Percentiles rank a stretch among this genome's conserved stretches.
These are phyloP conservation scores for Psilanteris sp. DNA, from an alignment of 1,140 invertebrate species.

Conservation along the genomic window DNA sequence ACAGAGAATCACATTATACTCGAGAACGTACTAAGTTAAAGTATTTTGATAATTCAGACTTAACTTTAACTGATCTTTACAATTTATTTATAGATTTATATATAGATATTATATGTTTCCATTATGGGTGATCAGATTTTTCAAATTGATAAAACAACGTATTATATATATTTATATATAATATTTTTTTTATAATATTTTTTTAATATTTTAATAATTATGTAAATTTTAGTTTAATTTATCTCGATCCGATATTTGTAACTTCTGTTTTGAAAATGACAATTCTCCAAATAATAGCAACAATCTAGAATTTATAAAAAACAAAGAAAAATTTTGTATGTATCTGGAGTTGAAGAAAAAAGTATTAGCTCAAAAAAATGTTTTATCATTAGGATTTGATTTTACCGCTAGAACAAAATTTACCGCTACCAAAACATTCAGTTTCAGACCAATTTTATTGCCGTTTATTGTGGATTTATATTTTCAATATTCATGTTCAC, in stretches of 20 bases:
- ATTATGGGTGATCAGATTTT: neutral
- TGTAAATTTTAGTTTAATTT: conserved; percentile 15
- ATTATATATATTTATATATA: conserved; percentile 15
- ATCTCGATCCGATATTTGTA: conserved; percentile 32
- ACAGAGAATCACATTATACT: conserved; percentile 25
- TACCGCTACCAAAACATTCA: neutral
- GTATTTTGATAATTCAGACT: conserved; percentile 37
- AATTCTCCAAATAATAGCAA: conserved; percentile 3
- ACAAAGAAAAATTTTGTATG: no score
- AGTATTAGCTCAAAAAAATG: neutral
- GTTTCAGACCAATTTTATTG: neutral
- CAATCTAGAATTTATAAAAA: no score
- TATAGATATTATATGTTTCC: no score
- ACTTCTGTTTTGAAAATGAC: conserved; percentile 21
- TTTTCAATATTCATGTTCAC: neutral
- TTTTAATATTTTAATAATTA: conserved; percentile 34
- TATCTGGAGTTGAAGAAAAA: no score
- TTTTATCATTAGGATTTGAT: neutral
- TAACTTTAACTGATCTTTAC: conserved; percentile 23
- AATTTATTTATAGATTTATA: conserved; percentile 33
- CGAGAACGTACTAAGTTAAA: conserved; percentile 15
- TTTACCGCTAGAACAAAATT: neutral
- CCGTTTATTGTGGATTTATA: neutral
- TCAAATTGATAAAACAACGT: conserved; percentile 3
- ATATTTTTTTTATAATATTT: no score